These are phyloP conservation scores for Oncorhynchus masou DNA, from an alignment of 2,113 vertebrate genomes.

Conservation along the genomic window DNA sequence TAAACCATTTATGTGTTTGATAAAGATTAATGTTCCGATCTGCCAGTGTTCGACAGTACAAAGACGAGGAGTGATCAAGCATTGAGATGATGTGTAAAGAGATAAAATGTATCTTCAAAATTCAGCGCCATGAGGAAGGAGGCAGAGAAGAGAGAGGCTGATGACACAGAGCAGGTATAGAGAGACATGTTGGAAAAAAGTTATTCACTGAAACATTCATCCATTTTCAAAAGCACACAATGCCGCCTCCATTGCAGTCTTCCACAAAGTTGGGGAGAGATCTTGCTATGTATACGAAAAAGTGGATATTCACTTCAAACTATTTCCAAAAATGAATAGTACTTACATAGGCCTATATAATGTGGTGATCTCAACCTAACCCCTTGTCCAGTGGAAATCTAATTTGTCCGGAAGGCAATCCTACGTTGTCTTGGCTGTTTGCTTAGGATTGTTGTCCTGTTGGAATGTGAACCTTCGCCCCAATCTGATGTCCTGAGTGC, in stretches of 20 bases:
- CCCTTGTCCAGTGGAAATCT: too few species aligned
- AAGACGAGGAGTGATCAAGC: conserved; percentile 47
- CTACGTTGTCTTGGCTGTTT: too few species aligned
- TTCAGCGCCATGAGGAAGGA: not conserved
- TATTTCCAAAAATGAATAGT: too few species aligned
- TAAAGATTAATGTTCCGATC: conserved; percentile 50
- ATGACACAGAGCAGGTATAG: conserved; percentile 8
- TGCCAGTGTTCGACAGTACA: conserved; percentile 21
- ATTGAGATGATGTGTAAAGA: conserved; percentile 17
- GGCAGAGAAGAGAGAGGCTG: not conserved
- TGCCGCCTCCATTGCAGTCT: not conserved
- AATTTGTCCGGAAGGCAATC: too few species aligned
- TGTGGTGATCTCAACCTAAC: too few species aligned
- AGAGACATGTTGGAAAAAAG: conserved; percentile 26
- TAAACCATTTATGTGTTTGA: conserved; percentile 33
- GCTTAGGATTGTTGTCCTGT: too few species aligned
- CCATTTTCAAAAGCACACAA: conserved; percentile 11
- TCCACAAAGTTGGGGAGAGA: not conserved
- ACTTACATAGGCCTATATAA: too few species aligned
- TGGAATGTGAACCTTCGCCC: too few species aligned
- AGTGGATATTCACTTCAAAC: not conserved
- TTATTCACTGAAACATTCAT: not conserved
- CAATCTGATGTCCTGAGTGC: too few species aligned
- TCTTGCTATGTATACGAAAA: not conserved
- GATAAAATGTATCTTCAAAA: conserved; percentile 29